Evolutionary conservation across 2,888 invertebrate species (phyloP), one percentile per base, ranked within the genome.

Genomic region (Hydraecia micacea): DNA sequence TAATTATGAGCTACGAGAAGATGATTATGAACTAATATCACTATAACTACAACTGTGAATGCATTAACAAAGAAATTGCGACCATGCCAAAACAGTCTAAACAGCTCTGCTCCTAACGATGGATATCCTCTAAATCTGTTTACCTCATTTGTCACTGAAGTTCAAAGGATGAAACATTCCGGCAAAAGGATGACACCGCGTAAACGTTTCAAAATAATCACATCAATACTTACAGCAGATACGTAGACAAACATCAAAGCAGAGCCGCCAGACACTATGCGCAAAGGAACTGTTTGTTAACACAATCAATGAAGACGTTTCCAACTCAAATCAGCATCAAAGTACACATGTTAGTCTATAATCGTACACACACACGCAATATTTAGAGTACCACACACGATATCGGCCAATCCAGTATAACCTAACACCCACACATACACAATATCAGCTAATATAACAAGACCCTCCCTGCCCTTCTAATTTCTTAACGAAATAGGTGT

Each of bases 161-260:
- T 89, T 88, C 88, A 88, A 88, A 89, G 88, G 84, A 82, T 82
- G 69, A 78, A 86, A 80, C 82, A 84, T 86, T 80, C 77, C 76
- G 74, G 78, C 88, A 86, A 88, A 89, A 86, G 81, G 89, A 89
- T 88, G 89, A 87, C 87, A 88, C 82, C 75, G 79, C 84, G 86
- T 87, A 89, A 89, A 90, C 87, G 81, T 85, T 85, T 88, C 89
- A 83, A 88, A 86, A 87, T 91, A 89, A 90, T 91, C 89, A 87
- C 90, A 88, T 89, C 90, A 89, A 91, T 88, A 87, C 86, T 87
- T 77, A 85, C 84, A 86, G 77, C 88, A 90, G 89, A 88, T 89
- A 86, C 80, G 84, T 92, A 93, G 91, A 93, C 93, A 95, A 86
- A 94, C 93, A 92, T 95, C 96, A 96, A 95, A 96, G 95, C 90